Evolutionary conservation across 2,888 invertebrate species (phyloP), one percentile per base, ranked within the genome.

Genomic region (Matsumyia berberina): DNA sequence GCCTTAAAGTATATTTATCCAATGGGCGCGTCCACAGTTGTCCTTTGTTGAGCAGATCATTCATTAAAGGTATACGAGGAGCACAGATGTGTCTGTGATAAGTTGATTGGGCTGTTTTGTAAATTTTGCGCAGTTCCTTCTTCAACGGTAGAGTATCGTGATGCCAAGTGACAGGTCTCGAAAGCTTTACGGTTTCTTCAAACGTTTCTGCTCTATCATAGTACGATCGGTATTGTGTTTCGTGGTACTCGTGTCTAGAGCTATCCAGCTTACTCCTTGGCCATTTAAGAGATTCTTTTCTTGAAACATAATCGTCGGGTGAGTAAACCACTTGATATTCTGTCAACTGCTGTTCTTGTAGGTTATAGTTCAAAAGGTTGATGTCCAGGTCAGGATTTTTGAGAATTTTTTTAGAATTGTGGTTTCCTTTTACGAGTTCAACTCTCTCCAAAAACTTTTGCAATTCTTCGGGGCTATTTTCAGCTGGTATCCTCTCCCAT

Each of bases 171-270:
- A 77, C 29, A 2, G 70, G 80, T 35, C 87, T 81, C 1, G 88
- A 24, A 8, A 31, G 24, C 4, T 79, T 86, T 5, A 76, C 78
- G 15, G 87, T 87, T 0, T 77, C 64, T 6, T 81, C 78, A 2
- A 89, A 76, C 44, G 91, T 89, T 4, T 88, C 69, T 2, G 89
- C 76, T 7, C 89, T 87, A 80, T 88, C 89, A 53, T 88, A 89
- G 33, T 87, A 89, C 33, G 88, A 89, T 0, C 87, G 85, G 87
- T 90, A 91, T 0, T 89, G 90, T 5, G 91, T 90, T 35, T 81
- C 87, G 33, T 88, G 88, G 31, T 89, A 88, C 42, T 81, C 87
- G 31, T 86, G 86, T 37, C 66, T 12, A 1, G 72, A 46, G 2
- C 87, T 44, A 29, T 57, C 58, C 3, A 64, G 8, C 3, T 82